These are phyloP conservation scores for Chinchilla lanigera DNA, from an alignment of 2,113 vertebrate genomes.

Conservation along the genomic window DNA sequence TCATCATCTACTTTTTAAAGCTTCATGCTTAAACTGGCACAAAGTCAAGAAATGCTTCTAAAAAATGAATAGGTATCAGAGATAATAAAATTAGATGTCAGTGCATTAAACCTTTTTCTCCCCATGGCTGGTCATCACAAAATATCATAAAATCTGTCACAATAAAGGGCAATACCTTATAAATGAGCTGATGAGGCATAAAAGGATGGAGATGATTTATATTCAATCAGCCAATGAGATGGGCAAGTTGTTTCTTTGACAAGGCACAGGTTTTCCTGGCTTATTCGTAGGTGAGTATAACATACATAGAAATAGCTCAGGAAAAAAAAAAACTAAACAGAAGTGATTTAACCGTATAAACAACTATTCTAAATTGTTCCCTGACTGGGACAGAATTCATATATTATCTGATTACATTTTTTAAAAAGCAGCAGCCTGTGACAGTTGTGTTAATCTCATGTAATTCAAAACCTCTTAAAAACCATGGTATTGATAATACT, in stretches of 20 bases:
- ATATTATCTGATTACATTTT: neutral
- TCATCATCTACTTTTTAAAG: conserved; percentile 74
- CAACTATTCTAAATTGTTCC: neutral
- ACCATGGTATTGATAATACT: neutral
- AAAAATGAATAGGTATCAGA: conserved; percentile 78
- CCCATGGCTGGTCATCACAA: conserved; percentile 77
- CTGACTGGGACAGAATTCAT: neutral
- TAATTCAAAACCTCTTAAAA: neutral
- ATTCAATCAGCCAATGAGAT: conserved; percentile 63
- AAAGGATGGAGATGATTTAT: conserved; percentile 72
- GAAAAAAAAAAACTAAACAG: neutral
- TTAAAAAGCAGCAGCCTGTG: neutral
- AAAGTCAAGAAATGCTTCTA: conserved; percentile 69
- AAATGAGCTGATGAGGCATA: conserved; percentile 74
- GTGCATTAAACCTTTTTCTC: conserved; percentile 79
- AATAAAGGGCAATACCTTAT: conserved; percentile 81
- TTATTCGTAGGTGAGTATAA: neutral
- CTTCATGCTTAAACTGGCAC: conserved; percentile 76
- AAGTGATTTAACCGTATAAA: neutral
- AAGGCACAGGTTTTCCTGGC: conserved; percentile 8
- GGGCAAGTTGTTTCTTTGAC: conserved; percentile 56
- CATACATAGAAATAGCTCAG: neutral
- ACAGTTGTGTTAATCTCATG: neutral
- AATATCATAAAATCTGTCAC: conserved; percentile 83
- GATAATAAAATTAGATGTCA: conserved; percentile 85